Base-by-base conservation (phyloP, 2,797 vertebrate genomes). In the Euphonia xanthogaster region DNA sequence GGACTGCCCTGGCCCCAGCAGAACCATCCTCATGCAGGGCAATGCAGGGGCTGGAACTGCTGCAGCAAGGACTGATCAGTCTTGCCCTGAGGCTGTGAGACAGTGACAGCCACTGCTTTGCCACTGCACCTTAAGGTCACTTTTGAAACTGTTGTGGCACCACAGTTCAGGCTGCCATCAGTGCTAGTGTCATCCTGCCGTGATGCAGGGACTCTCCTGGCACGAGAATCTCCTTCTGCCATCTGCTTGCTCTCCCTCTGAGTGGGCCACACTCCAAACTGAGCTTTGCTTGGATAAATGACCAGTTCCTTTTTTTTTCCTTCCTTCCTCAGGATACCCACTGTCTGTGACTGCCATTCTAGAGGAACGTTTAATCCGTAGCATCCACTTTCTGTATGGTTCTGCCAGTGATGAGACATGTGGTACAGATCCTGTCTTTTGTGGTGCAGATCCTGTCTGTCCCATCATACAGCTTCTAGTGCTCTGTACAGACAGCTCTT, bases 321-420 rank as follows among this genome's bases (percentile, higher is more conserved):
- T 76, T 65, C 33, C 30, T 82, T 92, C 57, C 70, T 27, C 74
- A 98, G 98, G 98, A 24, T 96, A 97, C 77, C 97, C 96, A 2
- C 79, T 98, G 37, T 94, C 92, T 51, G 97, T 98, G 51, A 60
- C 98, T 74, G 89, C 93, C 35, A 91, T 98, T 67, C 97, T 96
- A 10, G 91, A 97, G 58, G 81, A 94, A 12, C 88, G 83, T 47
- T 65, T 91, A 57, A 95, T 98, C 95, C 90, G 83, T 33, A 98
- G 93, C n/a, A 65, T 99, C 51, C 96, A 98, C 44, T 98, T 99
- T 95, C 93, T 99, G n/a, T 94, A 90, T 33, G 66, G 63, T 74
- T 92, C 92, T 71, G 82, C 90, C 30, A 6, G 57, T 5, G 76
- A 96, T 61, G 93, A 89, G 47, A 83, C 76, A 13, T 16, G 74